Conservation (phyloP, 2,113 vertebrate species). For the Coptodon bakossiorum region DNA sequence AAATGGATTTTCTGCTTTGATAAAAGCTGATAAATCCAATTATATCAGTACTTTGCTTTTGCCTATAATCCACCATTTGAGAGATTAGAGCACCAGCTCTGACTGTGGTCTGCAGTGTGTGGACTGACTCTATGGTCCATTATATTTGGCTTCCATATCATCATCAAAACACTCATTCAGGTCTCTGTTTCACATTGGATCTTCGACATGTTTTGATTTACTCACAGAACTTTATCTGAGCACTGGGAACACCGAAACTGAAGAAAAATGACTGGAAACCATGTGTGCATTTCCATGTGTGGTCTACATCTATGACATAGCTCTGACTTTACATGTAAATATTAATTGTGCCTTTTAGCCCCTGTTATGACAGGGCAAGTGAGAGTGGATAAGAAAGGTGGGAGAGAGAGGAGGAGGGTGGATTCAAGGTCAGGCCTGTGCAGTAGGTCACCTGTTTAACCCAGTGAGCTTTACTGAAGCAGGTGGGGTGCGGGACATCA, state of each 20-base stretch:
- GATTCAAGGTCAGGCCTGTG: background rate
- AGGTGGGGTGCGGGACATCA: background rate
- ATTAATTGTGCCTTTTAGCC: background rate
- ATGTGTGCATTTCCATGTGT: background rate
- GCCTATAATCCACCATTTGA: background rate
- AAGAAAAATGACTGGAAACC: too few species aligned
- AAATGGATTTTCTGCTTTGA: constrained; percentile 23
- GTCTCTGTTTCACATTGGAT: background rate
- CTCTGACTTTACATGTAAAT: background rate
- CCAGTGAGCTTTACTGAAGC: background rate
- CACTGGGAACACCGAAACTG: too few species aligned
- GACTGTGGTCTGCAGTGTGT: background rate
- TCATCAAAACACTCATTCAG: background rate
- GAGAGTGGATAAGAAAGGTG: background rate
- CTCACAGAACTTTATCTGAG: background rate
- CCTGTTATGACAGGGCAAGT: background rate
- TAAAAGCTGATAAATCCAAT: constrained; percentile 20
- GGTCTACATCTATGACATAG: background rate
- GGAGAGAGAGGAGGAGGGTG: background rate
- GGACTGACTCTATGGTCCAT: background rate
- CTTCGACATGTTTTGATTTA: background rate
- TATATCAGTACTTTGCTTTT: background rate
- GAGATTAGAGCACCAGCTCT: background rate
- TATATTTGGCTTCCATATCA: background rate
- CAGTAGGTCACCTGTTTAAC: background rate